Percentiles rank a stretch among this genome's conserved stretches.
Conservation (phyloP, 2,113 vertebrate genomes). For the Speoplatyrhinus poulsoni region DNA sequence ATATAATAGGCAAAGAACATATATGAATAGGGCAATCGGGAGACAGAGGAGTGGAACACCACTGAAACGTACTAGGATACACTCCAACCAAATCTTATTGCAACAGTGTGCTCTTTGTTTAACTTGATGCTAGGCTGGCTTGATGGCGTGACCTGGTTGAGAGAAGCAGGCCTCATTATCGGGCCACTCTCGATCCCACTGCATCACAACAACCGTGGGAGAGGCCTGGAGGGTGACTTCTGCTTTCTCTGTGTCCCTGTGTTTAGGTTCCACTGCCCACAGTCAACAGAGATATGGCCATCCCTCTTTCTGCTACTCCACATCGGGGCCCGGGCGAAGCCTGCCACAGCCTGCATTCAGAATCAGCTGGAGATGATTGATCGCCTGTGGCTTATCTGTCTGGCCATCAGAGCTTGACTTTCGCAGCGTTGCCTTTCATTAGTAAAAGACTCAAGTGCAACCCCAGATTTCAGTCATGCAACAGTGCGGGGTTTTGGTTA, state of each 20-base stretch:
- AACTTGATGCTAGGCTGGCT: constrained; percentile 13
- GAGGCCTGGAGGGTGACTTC: constrained; percentile 13
- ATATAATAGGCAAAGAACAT: constrained; percentile 10
- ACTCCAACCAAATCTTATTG: constrained; percentile 34
- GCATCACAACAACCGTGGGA: constrained; percentile 15
- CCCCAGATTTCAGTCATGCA: constrained; percentile 19
- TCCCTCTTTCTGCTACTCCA: constrained; percentile 22
- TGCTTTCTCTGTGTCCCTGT: constrained; percentile 31
- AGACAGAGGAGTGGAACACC: neutral
- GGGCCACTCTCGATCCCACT: constrained; percentile 5
- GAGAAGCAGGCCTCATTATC: constrained; percentile 44
- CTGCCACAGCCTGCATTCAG: constrained; percentile 21
- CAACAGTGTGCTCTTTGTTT: constrained; percentile 21
- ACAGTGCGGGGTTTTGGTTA: neutral
- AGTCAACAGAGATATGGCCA: constrained; percentile 30
- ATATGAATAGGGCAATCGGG: neutral
- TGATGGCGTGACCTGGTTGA: constrained; percentile 18
- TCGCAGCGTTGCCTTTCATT: constrained; percentile 12
- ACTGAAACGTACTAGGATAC: neutral
- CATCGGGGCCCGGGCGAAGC: constrained; percentile 8
- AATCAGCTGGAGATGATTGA: constrained; percentile 56
- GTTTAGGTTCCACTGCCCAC: constrained; percentile 44
- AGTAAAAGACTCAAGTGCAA: constrained; percentile 7
- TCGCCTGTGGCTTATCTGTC: constrained; percentile 35
- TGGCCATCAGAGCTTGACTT: constrained; percentile 34